phyloP scores from a whole-genome alignment of 1,140 invertebrate species.

The Parapsyche elsis region DNA sequence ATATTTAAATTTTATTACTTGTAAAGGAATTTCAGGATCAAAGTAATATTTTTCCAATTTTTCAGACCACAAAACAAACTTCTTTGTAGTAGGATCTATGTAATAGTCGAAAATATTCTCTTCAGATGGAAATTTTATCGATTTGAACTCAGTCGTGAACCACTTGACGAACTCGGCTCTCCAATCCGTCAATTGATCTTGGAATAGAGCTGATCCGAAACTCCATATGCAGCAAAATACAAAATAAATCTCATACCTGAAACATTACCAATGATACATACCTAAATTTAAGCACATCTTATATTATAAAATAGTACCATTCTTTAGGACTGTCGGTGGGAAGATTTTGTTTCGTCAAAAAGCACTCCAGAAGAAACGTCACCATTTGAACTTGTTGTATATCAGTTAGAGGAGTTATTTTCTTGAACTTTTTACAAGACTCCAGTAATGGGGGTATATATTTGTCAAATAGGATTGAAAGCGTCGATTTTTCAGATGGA shows the following conservation, averaged over 20 bases:
- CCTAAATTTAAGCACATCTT: too few species aligned
- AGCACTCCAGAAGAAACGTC: conserved; percentile 88
- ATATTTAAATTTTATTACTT: conserved; percentile 67
- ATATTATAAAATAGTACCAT: conserved; percentile 66
- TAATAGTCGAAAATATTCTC: conserved; percentile 92
- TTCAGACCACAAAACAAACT: conserved; percentile 88
- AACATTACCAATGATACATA: not conserved
- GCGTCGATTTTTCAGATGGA: conserved; percentile 79
- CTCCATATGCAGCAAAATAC: conserved; percentile 93
- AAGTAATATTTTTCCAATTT: conserved; percentile 80
- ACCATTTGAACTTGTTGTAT: conserved; percentile 92
- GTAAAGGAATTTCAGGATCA: conserved; percentile 87
- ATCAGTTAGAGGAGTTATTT: conserved; percentile 91
- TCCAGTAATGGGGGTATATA: conserved; percentile 92
- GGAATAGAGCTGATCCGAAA: conserved; percentile 90
- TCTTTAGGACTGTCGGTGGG: conserved; percentile 91
- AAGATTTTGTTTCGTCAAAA: conserved; percentile 83
- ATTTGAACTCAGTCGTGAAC: conserved; percentile 87
- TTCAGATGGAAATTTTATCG: conserved; percentile 85
- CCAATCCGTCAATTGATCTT: conserved; percentile 91
- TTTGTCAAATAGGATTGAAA: conserved; percentile 93
- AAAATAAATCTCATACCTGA: conserved; percentile 91
- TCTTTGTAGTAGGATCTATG: conserved; percentile 86
- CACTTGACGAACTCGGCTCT: conserved; percentile 94
- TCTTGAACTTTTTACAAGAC: conserved; percentile 85